Percentiles rank a stretch among this genome's conserved stretches.
Conservation (phyloP, 1,140 invertebrate species). For the Drosophila parvula region DNA sequence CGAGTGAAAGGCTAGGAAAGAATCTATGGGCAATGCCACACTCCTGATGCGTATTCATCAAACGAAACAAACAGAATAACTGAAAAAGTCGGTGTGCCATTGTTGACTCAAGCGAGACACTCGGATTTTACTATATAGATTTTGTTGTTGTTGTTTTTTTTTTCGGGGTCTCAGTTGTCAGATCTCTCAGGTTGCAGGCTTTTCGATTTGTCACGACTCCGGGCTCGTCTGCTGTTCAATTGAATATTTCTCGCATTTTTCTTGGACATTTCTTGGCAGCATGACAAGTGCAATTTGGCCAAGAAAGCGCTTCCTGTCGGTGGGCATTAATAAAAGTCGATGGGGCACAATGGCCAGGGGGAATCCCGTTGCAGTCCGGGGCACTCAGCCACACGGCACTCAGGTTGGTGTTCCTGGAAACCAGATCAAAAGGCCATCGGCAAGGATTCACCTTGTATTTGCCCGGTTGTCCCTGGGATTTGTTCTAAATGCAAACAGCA, state of each 20-base stretch:
- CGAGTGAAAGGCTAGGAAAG: background rate
- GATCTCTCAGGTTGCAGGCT: background rate
- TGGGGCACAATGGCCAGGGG: slow-evolving; percentile 20
- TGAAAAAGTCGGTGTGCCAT: background rate
- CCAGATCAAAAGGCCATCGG: slow-evolving; percentile 13
- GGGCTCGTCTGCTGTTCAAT: slow-evolving; percentile 1
- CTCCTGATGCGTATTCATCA: background rate
- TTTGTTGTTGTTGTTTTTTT: background rate
- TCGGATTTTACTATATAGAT: background rate
- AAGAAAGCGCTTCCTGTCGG: slow-evolving; percentile 73
- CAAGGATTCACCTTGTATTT: slow-evolving; percentile 11
- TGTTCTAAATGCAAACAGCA: slow-evolving; percentile 23
- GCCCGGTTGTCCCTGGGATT: slow-evolving; percentile 15
- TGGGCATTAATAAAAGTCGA: slow-evolving; percentile 54
- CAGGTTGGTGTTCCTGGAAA: slow-evolving; percentile 25
- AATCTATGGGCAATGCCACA: background rate
- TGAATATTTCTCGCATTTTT: slow-evolving; percentile 15
- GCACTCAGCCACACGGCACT: background rate
- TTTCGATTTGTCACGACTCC: slow-evolving; percentile 39
- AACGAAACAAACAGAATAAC: background rate
- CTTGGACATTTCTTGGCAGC: slow-evolving; percentile 34
- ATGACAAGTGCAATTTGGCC: slow-evolving; percentile 74
- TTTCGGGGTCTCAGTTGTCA: slow-evolving; percentile 13
- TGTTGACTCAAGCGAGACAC: slow-evolving; percentile 14
- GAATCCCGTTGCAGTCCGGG: background rate